These are phyloP conservation scores for Triplophysa dalaica DNA, from an alignment of 2,113 vertebrate species.

Conservation along the genomic window DNA sequence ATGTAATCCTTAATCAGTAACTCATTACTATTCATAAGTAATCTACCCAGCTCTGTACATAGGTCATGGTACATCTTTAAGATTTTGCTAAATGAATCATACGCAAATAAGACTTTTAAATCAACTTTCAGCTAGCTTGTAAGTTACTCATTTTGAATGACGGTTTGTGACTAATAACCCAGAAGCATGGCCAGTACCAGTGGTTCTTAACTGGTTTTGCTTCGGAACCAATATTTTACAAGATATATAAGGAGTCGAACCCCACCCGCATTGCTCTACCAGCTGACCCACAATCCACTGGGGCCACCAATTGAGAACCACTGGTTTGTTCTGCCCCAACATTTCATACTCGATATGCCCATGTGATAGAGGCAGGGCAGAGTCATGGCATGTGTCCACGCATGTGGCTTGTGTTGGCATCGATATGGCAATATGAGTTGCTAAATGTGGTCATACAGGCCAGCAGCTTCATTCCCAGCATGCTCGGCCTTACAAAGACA, in stretches of 20 bases:
- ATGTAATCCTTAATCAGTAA: too few species aligned
- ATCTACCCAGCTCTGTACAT: too few species aligned
- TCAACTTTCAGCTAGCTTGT: too few species aligned
- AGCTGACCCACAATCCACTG: too few species aligned
- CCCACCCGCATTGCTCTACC: too few species aligned
- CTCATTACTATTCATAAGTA: too few species aligned
- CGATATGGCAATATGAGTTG: constrained; percentile 25
- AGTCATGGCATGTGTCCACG: constrained; percentile 36
- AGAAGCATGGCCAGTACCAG: neutral
- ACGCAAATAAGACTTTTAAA: neutral
- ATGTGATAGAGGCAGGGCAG: neutral
- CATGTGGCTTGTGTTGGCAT: constrained; percentile 35
- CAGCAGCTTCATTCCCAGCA: constrained; percentile 54
- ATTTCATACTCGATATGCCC: neutral
- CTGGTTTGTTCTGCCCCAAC: neutral
- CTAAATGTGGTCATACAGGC: neutral
- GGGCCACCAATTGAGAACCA: neutral
- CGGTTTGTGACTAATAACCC: too few species aligned
- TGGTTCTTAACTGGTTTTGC: neutral
- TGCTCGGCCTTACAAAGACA: constrained; percentile 58
- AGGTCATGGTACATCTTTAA: too few species aligned
- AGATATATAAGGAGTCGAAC: too few species aligned
- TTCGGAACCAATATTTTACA: too few species aligned
- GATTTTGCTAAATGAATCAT: too few species aligned
- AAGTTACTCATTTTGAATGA: too few species aligned